Conservation (phyloP, 2,113 vertebrate species). For the Channa maculata region DNA sequence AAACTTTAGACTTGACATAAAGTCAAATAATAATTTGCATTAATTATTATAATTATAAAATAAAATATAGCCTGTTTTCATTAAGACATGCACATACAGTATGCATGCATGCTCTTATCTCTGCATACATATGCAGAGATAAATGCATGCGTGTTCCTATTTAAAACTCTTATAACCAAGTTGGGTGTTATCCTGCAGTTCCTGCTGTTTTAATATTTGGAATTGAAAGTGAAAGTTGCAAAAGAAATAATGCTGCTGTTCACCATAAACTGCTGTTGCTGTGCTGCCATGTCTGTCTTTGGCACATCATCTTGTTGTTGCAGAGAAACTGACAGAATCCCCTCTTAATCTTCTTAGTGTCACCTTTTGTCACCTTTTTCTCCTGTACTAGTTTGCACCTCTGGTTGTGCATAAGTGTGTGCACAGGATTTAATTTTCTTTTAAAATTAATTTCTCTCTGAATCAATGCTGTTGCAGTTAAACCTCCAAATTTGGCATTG, state of each 20-base stretch:
- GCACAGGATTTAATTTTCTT: conserved; percentile 1
- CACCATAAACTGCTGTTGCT: neutral
- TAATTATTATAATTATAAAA: too few species aligned
- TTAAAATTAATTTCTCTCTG: conserved; percentile 1
- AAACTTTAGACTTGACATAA: neutral
- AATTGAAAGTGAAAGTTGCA: neutral
- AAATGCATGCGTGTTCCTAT: neutral
- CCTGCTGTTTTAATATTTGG: neutral
- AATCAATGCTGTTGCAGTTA: conserved; percentile 23
- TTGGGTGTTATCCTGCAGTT: neutral
- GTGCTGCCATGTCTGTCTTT: neutral
- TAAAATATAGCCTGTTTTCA: too few species aligned
- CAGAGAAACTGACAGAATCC: conserved; percentile 1
- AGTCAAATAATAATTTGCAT: too few species aligned
- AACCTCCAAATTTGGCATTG: conserved; percentile 44
- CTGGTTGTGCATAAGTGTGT: neutral
- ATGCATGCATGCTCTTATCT: neutral
- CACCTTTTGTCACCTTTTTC: too few species aligned
- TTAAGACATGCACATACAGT: neutral
- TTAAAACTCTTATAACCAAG: conserved; percentile 2
- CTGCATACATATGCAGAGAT: neutral
- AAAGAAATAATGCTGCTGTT: neutral
- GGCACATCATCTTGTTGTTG: neutral
- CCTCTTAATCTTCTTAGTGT: conserved; percentile 1
- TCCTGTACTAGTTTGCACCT: neutral